These are phyloP conservation scores for Rana temporaria DNA, from an alignment of 2,113 vertebrate genomes.

Conservation along the genomic window DNA sequence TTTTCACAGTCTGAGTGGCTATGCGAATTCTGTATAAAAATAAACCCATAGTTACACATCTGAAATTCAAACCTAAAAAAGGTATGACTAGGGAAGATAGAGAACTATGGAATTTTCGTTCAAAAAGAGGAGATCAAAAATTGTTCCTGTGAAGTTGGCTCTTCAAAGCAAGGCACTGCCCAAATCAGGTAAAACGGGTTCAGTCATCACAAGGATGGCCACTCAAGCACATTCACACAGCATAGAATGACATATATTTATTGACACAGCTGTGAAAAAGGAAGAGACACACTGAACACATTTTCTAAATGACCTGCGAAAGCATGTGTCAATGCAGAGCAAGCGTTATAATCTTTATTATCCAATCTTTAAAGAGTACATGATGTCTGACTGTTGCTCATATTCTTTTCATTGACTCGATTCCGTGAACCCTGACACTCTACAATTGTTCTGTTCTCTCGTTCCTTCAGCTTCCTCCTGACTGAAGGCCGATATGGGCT, in stretches of 20 bases:
- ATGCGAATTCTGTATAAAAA: too few species aligned
- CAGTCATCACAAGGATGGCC: too few species aligned
- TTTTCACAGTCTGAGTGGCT: too few species aligned
- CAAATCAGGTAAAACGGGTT: too few species aligned
- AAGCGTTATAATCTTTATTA: conserved; percentile 25
- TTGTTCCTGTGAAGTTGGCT: too few species aligned
- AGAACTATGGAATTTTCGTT: too few species aligned
- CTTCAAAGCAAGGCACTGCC: too few species aligned
- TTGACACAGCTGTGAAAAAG: conserved; percentile 18
- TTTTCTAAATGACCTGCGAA: conserved; percentile 40
- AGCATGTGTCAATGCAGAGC: conserved; percentile 23
- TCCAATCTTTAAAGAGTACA: not conserved
- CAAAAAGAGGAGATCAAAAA: too few species aligned
- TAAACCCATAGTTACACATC: too few species aligned
- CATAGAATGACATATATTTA: conserved; percentile 8
- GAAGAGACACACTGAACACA: conserved; percentile 26
- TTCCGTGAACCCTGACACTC: conserved; percentile 37
- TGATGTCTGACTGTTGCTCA: not conserved
- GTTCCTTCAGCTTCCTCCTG: conserved; percentile 23
- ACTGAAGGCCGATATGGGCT: conserved; percentile 38
- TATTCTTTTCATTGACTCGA: conserved; percentile 7
- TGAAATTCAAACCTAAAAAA: too few species aligned
- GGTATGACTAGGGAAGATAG: too few species aligned
- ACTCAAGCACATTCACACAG: not conserved
- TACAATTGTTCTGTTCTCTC: conserved; percentile 27